These are phyloP conservation scores for Bos taurus DNA, from an alignment of 2,113 vertebrate species.

Conservation along the genomic window ARS-UCD2.0 NC_037334.1:30532001-30532500, in stretches of 20 bases:
- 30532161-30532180: background rate
- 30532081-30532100: no score
- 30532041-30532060: background rate
- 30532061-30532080: no score
- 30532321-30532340: background rate
- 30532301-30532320: background rate
- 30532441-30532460: background rate
- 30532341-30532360: background rate
- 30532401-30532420: background rate
- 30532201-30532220: background rate
- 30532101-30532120: no score
- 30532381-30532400: background rate
- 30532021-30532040: background rate
- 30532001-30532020: background rate
- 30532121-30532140: no score
- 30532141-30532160: no score
- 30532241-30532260: background rate
- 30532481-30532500: fast-evolving
- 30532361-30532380: background rate
- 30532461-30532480: fast-evolving
- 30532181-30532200: background rate
- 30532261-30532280: background rate
- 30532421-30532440: background rate
- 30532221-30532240: background rate
- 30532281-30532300: conserved; percentile 40